phyloP scores from a whole-genome alignment of 64 coral and sea anemone genomes.

The Pocillopora damicornis region DNA sequence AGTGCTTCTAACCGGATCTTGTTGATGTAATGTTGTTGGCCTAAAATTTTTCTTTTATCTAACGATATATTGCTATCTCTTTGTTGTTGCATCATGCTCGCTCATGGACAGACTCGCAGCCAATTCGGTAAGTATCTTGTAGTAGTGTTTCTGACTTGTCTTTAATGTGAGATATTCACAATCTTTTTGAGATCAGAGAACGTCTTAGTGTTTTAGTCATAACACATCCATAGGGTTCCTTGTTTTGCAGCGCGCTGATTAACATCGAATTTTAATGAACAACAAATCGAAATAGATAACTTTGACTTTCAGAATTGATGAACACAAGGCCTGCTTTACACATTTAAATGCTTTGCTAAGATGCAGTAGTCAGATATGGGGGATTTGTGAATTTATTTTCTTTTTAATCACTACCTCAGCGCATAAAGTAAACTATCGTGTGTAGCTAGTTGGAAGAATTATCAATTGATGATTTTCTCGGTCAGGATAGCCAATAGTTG shows the following conservation, averaged over 20 bases:
- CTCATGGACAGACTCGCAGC: conserved; percentile 62
- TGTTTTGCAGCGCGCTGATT: not conserved
- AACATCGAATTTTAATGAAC: too few species aligned
- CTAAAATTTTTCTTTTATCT: not conserved
- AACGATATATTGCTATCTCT: not conserved
- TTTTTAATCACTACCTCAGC: too few species aligned
- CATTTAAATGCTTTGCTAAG: too few species aligned
- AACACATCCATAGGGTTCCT: not conserved
- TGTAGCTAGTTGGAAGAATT: too few species aligned
- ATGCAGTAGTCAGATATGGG: too few species aligned
- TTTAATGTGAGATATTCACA: not conserved
- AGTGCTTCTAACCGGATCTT: not conserved
- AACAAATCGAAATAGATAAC: too few species aligned
- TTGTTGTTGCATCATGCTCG: conserved; percentile 20
- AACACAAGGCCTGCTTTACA: too few species aligned
- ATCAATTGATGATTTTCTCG: too few species aligned
- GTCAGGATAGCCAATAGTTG: too few species aligned
- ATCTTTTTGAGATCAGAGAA: not conserved
- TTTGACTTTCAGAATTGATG: too few species aligned
- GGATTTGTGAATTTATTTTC: too few species aligned
- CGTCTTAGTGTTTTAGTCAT: not conserved
- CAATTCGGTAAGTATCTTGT: conserved; percentile 69
- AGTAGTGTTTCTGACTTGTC: not conserved
- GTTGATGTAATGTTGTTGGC: not conserved
- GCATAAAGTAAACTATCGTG: too few species aligned